phyloP scores from a whole-genome alignment of 2,113 vertebrate genomes.

The Pseudorectes ferrugineus region DNA sequence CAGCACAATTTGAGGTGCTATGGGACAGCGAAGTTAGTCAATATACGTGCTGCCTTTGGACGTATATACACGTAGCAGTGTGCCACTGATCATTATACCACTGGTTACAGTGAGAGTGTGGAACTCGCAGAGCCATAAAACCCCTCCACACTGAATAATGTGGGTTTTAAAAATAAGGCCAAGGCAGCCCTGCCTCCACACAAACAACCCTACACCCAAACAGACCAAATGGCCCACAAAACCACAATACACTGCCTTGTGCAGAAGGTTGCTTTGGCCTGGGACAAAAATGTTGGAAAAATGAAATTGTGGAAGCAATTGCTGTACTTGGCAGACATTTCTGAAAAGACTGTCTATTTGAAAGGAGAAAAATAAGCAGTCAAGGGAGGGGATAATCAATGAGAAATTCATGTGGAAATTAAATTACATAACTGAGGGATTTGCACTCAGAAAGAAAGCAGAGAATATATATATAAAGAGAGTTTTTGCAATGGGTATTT shows the following conservation, averaged over 20 bases:
- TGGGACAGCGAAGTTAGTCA: background rate
- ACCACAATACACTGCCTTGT: background rate
- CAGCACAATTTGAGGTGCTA: background rate
- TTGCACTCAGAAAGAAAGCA: background rate
- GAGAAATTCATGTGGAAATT: background rate
- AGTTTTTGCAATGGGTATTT: background rate
- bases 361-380: background rate
- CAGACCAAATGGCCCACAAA: background rate
- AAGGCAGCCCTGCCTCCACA: background rate
- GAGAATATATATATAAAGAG: background rate
- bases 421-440: background rate
- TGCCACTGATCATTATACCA: background rate
- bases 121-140: background rate
- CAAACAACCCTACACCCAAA: background rate
- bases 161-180: background rate
- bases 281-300: background rate
- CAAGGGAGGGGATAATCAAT: background rate
- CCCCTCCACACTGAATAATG: background rate
- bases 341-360: background rate
- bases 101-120: too few species aligned
- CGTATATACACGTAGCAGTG: fast-evolving
- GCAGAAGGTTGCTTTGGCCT: background rate
- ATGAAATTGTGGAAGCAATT: background rate
- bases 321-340: background rate
- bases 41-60: background rate